These are phyloP conservation scores for Nasonovia ribisnigri DNA, from an alignment of 2,888 invertebrate genomes.

Conservation along the genomic window DNA sequence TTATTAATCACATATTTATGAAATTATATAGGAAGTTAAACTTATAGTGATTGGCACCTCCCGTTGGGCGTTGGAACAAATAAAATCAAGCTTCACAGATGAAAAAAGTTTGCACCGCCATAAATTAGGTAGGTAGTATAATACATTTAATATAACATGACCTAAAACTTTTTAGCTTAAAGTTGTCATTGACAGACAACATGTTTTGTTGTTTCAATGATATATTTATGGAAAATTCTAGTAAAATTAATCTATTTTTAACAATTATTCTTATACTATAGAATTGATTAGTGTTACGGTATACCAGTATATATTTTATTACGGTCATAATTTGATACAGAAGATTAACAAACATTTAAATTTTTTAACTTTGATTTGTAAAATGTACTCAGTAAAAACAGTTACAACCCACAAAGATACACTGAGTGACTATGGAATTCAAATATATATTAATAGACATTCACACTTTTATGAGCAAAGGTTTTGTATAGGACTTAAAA, in stretches of 20 bases:
- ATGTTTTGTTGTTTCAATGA: background rate
- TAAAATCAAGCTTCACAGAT: background rate
- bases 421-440: background rate
- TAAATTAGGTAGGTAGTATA: background rate
- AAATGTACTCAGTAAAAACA: background rate
- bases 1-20: background rate
- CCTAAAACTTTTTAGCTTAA: background rate
- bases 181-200: background rate
- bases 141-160: background rate
- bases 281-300: background rate
- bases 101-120: background rate
- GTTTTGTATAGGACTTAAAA: background rate
- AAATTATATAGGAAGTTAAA: background rate
- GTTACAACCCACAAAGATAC: background rate
- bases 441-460: background rate
- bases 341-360: background rate
- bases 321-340: no score
- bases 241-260: background rate
- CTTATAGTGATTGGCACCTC: background rate
- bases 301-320: no score
- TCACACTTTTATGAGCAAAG: background rate
- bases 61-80: background rate
- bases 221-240: background rate
- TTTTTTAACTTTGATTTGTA: background rate
- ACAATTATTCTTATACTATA: background rate